Base-by-base conservation (phyloP, 1,140 invertebrate genomes). In the Calephelis virginiensis region DNA sequence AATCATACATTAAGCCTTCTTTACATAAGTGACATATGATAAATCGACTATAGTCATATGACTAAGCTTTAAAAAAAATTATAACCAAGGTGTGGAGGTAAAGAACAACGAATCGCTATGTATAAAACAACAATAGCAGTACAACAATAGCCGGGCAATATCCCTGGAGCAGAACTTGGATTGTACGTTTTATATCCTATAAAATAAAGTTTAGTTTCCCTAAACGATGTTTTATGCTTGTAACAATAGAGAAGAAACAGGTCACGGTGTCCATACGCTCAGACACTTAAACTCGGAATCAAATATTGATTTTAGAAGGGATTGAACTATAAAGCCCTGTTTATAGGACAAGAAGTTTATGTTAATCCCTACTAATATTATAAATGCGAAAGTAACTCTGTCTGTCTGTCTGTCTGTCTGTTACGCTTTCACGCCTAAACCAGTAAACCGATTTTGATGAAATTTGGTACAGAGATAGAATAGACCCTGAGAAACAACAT, bases 271-370 rank as follows among this genome's bases (percentile, higher is more conserved):
- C 63, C 50, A 64, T 64, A 64, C 50, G 63, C 56, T 64, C 43
- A 53, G 63, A 53, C 63, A 64, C 63, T 64, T 64, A 64, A 64
- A 64, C 63, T 64, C 63, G 63, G 63, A 64, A 64, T 64, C 63
- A 64, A 64, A 64, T 64, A 64, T 64, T 64, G 63, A 64, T 64
- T 64, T 64, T 64, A 64, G 48, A 50, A 45, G 63, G 37, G 37
- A 53, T 64, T 37, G 50, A 56, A 56, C 50, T 56, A 56, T 28
- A 56, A 56, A 11, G 14, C 50, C 11, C 50, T 28, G 50, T 8
- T 12, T 56, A 56, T 37, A 28, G 28, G 12, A 56, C 28, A 56
- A 56, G 50, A 11, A 28, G 50, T 56, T 37, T 37, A 17, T 28
- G 10, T 3, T 28, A 28, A 28, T 4, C n/a, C n/a, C n/a, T n/a